A percentile compares a stretch with the other conserved stretches of the same genome.
These are phyloP conservation scores for Euclidia mi DNA, from an alignment of 2,888 invertebrate genomes.

Conservation along the genomic window DNA sequence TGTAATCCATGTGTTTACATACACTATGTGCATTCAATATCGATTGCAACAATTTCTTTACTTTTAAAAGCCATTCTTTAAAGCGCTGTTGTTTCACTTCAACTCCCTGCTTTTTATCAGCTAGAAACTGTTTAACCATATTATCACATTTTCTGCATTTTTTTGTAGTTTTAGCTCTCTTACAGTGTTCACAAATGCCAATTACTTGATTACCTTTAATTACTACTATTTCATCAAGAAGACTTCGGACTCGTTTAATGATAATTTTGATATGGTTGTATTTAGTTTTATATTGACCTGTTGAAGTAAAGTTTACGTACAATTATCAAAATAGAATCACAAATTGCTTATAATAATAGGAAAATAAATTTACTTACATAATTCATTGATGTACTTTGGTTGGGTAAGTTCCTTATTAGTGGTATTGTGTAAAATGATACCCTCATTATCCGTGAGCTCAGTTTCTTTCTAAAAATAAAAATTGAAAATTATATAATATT, in stretches of 20 bases:
- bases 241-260: conserved; percentile 56
- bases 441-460: no score
- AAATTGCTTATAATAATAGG: not conserved
- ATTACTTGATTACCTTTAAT: conserved; percentile 59
- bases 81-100: conserved; percentile 48
- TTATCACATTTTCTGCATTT: conserved; percentile 68
- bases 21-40: conserved; percentile 49
- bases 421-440: no score
- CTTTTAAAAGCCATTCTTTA: conserved; percentile 57
- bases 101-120: conserved; percentile 39
- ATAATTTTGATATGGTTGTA: conserved; percentile 63
- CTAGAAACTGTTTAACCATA: conserved; percentile 56
- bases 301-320: not conserved
- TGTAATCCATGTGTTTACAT: conserved; percentile 49
- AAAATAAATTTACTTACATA: no score
- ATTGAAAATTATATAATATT: no score
- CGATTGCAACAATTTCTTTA: conserved; percentile 55
- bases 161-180: conserved; percentile 41
- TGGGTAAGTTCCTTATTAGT: no score
- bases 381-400: no score
- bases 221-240: conserved; percentile 61
- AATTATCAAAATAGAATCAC: conserved; percentile 6
- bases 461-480: no score
- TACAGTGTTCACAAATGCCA: conserved; percentile 66
- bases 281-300: conserved; percentile 61